Evolutionary conservation across 2,888 invertebrate genomes (phyloP).

Genomic region (Volucella inanis): DNA sequence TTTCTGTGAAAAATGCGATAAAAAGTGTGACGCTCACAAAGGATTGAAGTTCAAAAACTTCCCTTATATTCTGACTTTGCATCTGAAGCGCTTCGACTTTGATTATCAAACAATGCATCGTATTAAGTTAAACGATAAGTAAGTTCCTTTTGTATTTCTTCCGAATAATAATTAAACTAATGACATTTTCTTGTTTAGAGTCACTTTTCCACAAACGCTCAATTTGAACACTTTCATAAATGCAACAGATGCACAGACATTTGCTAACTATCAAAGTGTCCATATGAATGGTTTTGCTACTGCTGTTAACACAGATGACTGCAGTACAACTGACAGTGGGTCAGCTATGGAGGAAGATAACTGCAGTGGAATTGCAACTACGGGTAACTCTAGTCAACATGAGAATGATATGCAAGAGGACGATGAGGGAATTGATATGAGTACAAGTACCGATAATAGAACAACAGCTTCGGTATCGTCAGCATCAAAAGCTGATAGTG

Average conservation of each 20-base stretch:
- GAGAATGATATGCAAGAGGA: slow-evolving; percentile 84
- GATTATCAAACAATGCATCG: slow-evolving; percentile 92
- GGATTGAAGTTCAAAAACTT: slow-evolving; percentile 93
- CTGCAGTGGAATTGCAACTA: slow-evolving; percentile 83
- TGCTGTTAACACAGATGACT: slow-evolving; percentile 85
- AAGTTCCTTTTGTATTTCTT: slow-evolving; percentile 77
- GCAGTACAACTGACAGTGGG: slow-evolving; percentile 87
- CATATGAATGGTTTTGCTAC: slow-evolving; percentile 77
- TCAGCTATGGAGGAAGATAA: slow-evolving; percentile 88
- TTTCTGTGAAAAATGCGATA: slow-evolving; percentile 92
- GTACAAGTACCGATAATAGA: slow-evolving; percentile 83
- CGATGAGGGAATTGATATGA: slow-evolving; percentile 88
- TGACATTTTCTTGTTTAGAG: slow-evolving; percentile 84
- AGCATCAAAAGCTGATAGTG: slow-evolving; percentile 82
- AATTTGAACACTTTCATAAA: slow-evolving; percentile 90
- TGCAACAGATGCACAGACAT: slow-evolving; percentile 77
- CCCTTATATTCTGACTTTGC: slow-evolving; percentile 93
- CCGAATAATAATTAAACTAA: not conserved
- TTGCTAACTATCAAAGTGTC: slow-evolving; percentile 69
- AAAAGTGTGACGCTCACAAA: slow-evolving; percentile 94
- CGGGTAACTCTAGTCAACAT: slow-evolving; percentile 82
- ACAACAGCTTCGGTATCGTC: slow-evolving; percentile 77
- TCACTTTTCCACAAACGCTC: slow-evolving; percentile 91
- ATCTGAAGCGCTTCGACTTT: slow-evolving; percentile 95
- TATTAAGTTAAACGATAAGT: slow-evolving; percentile 94